Percentiles rank a stretch among this genome's conserved stretches.
phyloP scores from a whole-genome alignment of 92 coral and sea anemone species.

The Scolanthus callimorphus region DNA sequence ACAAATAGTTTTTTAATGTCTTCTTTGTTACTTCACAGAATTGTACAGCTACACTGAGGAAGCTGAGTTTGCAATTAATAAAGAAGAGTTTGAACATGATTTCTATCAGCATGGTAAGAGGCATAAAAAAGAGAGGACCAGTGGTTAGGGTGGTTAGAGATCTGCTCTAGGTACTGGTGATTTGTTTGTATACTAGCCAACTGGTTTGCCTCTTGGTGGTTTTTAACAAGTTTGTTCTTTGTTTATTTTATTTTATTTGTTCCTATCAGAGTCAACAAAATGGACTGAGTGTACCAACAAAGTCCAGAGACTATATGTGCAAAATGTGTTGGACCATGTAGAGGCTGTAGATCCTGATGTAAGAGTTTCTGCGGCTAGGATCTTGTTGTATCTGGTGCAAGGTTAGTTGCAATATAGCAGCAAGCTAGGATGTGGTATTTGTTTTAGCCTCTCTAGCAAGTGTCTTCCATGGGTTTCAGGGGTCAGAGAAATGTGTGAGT shows the following conservation, averaged over 20 bases:
- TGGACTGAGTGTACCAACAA: slow-evolving; percentile 64
- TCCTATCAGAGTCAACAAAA: slow-evolving; percentile 43
- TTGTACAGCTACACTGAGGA: slow-evolving; percentile 97
- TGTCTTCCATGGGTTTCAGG: too few species aligned
- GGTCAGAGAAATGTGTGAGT: too few species aligned
- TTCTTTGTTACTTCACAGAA: too few species aligned
- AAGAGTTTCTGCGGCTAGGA: slow-evolving; percentile 68
- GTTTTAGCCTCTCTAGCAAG: too few species aligned
- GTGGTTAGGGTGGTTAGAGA: too few species aligned
- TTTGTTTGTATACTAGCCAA: too few species aligned
- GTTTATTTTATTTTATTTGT: too few species aligned
- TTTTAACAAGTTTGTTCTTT: too few species aligned
- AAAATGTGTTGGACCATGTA: slow-evolving; percentile 66
- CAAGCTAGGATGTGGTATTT: too few species aligned
- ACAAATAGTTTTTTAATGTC: too few species aligned
- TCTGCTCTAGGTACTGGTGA: too few species aligned
- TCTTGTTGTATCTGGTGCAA: slow-evolving; percentile 86
- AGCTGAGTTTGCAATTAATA: slow-evolving; percentile 69
- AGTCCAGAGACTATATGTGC: slow-evolving; percentile 48
- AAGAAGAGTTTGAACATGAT: slow-evolving; percentile 75
- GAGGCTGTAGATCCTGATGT: slow-evolving; percentile 73
- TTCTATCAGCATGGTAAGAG: slow-evolving; percentile 48
- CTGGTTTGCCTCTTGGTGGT: neutral
- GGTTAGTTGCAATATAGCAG: too few species aligned
- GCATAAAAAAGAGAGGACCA: neutral